Conservation (phyloP, 2,888 invertebrate genomes). For the Drosophila setosimentum region DNA sequence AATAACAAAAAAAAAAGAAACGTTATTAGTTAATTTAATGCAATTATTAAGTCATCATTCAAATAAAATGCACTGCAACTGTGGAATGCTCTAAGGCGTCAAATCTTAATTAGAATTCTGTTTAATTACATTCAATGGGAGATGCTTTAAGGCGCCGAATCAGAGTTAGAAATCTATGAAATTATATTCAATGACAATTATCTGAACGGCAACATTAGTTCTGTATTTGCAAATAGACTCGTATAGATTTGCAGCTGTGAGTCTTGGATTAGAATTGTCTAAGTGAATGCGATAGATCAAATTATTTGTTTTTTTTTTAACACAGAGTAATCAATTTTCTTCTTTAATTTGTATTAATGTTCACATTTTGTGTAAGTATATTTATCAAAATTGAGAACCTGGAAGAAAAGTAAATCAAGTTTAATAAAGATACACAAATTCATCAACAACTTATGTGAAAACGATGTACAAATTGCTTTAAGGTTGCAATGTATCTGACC, state of each 20-base stretch:
- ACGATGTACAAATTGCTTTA: not conserved
- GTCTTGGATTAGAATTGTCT: not conserved
- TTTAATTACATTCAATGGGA: not conserved
- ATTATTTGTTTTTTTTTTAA: too few relatives aligned
- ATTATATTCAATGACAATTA: not conserved
- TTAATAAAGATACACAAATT: not conserved
- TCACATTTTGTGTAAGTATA: not conserved
- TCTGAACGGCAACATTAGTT: not conserved
- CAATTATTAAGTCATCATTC: conserved; percentile 55
- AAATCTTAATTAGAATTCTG: not conserved
- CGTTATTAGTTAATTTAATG: conserved; percentile 41
- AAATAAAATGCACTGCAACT: not conserved
- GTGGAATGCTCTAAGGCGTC: not conserved
- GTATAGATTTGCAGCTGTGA: not conserved
- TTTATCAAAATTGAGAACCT: not conserved
- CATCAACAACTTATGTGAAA: not conserved
- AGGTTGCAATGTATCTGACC: not conserved
- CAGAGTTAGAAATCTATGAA: not conserved
- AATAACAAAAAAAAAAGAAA: not conserved
- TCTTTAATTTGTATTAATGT: not conserved
- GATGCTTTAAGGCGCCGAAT: not conserved
- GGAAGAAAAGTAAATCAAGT: not conserved
- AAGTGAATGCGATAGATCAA: not conserved
- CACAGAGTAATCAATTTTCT: too few relatives aligned
- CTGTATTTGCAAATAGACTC: not conserved